Base-by-base conservation (phyloP, 2,797 vertebrate species). In the Chlorospingus flavigularis region DNA sequence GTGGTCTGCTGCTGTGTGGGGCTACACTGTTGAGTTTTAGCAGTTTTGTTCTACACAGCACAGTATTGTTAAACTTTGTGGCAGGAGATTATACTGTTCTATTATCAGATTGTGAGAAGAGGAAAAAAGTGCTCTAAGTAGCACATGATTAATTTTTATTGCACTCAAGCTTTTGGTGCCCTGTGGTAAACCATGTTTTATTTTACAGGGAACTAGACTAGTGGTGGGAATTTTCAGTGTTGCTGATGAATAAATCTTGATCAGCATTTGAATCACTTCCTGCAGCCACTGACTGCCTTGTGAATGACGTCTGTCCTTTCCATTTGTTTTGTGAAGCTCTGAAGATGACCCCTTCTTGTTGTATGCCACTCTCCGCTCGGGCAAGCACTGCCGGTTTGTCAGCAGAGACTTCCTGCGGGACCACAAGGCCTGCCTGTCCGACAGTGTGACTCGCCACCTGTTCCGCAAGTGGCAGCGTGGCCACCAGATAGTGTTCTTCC, bases 391-490 rank as follows among this genome's bases (percentile, higher is more conserved):
- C 96, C 98, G 91, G 68, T 99, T 99, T 91, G 97, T 99, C 92
- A 99, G 98, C 21, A 98, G 98, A 55, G 99, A 99, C 96, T 98
- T 99, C 90, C 98, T 99, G 98, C 98, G 99, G 94, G 99, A 99
- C 96, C 99, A 99, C 98, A 99, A 99, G 96, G 99, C 99, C 76
- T 99, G 98, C 94, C 97, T 99, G 54, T 76, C 98, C 1, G 98
- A 98, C 50, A 95, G 51, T 6, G 74, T 91, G 85, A 98, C 97
- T 2, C 98, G 97, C 48, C 98, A 94, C 8, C 98, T 99, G 23
- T 99, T 99, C 97, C 99, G 99, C 82, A 99, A 99, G 95, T 99
- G 99, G 99, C 99, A 99, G 96, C 98, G 98, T 47, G 99, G 99
- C 35, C 99, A 99, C 97, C 99, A 99, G 94, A 95, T 99, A 55